These are phyloP conservation scores for Tachycineta bicolor DNA, from an alignment of 2,113 vertebrate species.

Conservation along the genomic window DNA sequence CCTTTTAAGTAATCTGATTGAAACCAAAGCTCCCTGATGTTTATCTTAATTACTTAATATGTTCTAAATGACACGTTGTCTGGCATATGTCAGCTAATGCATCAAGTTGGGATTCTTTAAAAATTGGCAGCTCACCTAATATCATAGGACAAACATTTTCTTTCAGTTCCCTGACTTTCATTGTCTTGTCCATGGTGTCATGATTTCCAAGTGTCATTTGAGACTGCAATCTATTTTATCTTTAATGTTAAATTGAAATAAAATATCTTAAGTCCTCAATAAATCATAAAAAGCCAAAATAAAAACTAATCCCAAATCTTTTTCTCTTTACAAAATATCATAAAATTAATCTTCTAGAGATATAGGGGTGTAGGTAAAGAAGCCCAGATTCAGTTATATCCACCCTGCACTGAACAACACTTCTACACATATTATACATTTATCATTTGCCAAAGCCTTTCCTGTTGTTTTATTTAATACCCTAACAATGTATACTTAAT, in stretches of 20 bases:
- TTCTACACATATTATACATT: not conserved
- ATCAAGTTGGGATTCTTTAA: not conserved
- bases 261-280: not conserved
- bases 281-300: not conserved
- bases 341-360: not conserved
- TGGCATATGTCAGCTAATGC: not conserved
- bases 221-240: not conserved
- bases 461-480: not conserved
- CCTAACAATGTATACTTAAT: not conserved
- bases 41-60: constrained; percentile 36
- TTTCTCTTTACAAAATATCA: not conserved
- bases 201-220: not conserved
- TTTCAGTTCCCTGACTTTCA: not conserved
- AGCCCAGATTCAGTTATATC: not conserved
- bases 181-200: not conserved
- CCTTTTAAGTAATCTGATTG: constrained; percentile 44
- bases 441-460: not conserved
- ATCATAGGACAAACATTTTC: not conserved
- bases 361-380: not conserved
- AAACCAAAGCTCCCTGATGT: constrained; percentile 20
- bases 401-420: not conserved
- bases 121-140: not conserved
- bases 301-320: not conserved
- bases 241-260: not conserved
- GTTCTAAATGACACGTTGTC: not conserved